Conservation (phyloP, 2,113 vertebrate species). For the Harpagus bidentatus region DNA sequence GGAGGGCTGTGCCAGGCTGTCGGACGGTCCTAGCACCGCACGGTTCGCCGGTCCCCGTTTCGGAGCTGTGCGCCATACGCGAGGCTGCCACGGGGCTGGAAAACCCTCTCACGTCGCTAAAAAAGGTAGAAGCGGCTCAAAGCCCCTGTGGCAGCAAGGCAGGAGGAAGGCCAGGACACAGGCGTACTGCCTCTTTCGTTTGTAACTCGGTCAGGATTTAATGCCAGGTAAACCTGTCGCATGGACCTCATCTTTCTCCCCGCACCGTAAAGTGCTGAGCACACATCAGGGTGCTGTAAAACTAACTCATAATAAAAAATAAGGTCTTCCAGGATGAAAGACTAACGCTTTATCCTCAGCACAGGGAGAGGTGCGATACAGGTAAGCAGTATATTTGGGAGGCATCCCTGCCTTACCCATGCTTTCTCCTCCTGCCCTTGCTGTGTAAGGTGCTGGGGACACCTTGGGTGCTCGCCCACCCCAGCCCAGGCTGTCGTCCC, state of each 20-base stretch:
- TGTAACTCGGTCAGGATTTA: not conserved
- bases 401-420: not conserved
- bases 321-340: slow-evolving; percentile 6
- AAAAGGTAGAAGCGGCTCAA: not conserved
- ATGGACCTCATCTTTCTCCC: slow-evolving; percentile 7
- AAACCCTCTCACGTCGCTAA: not conserved
- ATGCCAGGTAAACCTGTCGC: not conserved
- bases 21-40: not conserved
- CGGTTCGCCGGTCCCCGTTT: not conserved
- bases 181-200: not conserved
- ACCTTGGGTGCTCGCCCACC: not conserved
- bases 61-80: not conserved
- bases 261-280: not conserved
- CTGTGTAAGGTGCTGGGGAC: not conserved
- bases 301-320: slow-evolving; percentile 2
- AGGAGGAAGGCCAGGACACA: not conserved
- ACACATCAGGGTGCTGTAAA: slow-evolving; percentile 27
- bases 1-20: not conserved
- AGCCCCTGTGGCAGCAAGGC: not conserved
- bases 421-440: not conserved
- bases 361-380: not conserved
- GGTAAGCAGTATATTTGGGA: not conserved
- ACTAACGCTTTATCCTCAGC: not conserved
- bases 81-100: not conserved
- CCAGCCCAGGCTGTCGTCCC: not conserved